Evolutionary conservation across 2,113 vertebrate species (phyloP), one percentile per base, ranked within the genome.

Genomic region (Dipodomys ordii): DNA sequence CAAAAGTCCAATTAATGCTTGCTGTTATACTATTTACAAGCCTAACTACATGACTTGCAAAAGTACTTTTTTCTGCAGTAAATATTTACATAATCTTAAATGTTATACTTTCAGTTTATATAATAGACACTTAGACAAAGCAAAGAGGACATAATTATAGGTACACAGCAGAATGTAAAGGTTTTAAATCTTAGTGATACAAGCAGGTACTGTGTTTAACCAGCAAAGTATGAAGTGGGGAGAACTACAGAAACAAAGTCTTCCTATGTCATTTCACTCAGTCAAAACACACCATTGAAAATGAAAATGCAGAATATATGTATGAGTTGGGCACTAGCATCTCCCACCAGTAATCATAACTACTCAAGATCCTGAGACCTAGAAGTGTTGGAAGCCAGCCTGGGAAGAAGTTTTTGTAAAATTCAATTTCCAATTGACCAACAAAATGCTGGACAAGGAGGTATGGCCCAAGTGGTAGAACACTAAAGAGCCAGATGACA

Each of bases 1-100:
- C 6, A 7, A 22, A 0, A 9, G 2, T 6, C 1, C 9, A 11
- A 13, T 19, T 10, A 27, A 7, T n/a, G 7, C 12, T 27, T 15
- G 23, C 27, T 35, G 4, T 32, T 64, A 35, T 39, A 62, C 28
- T 35, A 20, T 68, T 83, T 49, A 39, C 27, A 9, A 3, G 25
- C n/a, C 80, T 30, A 64, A 76, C 57, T 71, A 22, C 1, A 22
- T 4, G 32, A 46, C 30, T 16, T 68, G 64, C 9, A 49, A 76
- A 91, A 89, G 6, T 28, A 86, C 25, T 22, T 64, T 25, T 39
- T 49, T 92, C 79, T 76, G 39, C 3, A 83, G 64, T 85, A 83
- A 74, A 39, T 78, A 72, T 76, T 74, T 57, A 22, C 35, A 27
- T 53, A 76, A 64, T 92, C 16, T 25, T 60, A 76, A 57, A 18